These are phyloP conservation scores for Linnaemya vulpina DNA, from an alignment of 2,888 invertebrate species.

Conservation along the genomic window DNA sequence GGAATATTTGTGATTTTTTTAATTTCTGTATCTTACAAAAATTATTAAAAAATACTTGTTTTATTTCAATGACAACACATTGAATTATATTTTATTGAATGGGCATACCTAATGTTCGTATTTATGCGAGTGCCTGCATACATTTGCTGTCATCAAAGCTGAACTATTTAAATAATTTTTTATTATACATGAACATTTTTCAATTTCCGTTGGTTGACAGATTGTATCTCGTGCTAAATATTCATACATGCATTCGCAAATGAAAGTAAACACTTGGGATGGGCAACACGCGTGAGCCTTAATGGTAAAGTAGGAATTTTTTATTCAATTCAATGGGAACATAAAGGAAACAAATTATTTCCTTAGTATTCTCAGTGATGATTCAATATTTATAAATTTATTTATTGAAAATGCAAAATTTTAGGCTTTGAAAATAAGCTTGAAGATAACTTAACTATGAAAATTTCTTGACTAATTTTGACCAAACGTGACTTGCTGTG, in stretches of 20 bases:
- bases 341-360: too few relatives aligned
- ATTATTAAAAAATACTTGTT: not conserved
- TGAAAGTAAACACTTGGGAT: not conserved
- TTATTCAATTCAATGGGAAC: too few relatives aligned
- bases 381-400: too few relatives aligned
- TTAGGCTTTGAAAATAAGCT: too few relatives aligned
- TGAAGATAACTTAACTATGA: too few relatives aligned
- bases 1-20: too few relatives aligned
- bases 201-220: constrained; percentile 65
- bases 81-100: not conserved
- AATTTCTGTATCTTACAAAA: too few relatives aligned
- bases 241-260: not conserved
- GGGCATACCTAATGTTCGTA: not conserved
- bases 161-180: constrained; percentile 41
- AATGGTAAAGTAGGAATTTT: too few relatives aligned
- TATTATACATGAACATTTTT: constrained; percentile 46
- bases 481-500: too few relatives aligned
- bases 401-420: too few relatives aligned
- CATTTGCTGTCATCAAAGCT: constrained; percentile 17
- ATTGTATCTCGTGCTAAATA: constrained; percentile 33
- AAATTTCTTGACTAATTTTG: too few relatives aligned
- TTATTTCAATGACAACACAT: not conserved
- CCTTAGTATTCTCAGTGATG: too few relatives aligned
- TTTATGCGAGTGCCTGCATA: not conserved
- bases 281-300: not conserved